Evolutionary conservation across 2,888 invertebrate genomes (phyloP).

Genomic region (Pandemis heparana): DNA sequence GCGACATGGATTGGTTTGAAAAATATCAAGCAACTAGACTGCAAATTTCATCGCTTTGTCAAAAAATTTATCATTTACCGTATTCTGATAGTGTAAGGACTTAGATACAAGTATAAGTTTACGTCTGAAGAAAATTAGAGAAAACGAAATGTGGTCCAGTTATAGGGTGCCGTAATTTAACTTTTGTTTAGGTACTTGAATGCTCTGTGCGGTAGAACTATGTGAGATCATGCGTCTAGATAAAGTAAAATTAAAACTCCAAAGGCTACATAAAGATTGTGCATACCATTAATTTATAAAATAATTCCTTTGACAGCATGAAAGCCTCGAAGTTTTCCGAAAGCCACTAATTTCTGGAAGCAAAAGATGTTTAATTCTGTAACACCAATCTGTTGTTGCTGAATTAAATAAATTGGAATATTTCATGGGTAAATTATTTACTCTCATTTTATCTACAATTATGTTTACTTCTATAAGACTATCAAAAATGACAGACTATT

Average conservation of each 20-base stretch:
- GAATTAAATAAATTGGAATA: not conserved
- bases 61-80: too few relatives aligned
- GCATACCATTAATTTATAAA: constrained; percentile 27
- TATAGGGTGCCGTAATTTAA: too few relatives aligned
- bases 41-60: too few relatives aligned
- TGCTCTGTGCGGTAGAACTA: not conserved
- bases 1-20: too few relatives aligned
- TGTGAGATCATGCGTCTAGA: not conserved
- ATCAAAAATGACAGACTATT: too few relatives aligned
- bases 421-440: not conserved
- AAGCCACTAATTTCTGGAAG: constrained; percentile 22
- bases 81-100: too few relatives aligned
- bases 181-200: not conserved
- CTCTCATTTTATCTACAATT: too few relatives aligned
- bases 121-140: too few relatives aligned
- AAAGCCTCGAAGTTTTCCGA: constrained; percentile 21
- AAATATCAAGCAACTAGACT: too few relatives aligned
- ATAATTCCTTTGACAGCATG: constrained; percentile 22
- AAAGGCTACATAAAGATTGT: constrained; percentile 3
- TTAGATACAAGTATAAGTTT: too few relatives aligned
- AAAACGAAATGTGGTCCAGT: too few relatives aligned
- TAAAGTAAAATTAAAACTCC: not conserved
- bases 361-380: constrained; percentile 7
- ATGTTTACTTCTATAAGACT: too few relatives aligned
- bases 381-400: not conserved